Base-by-base conservation (phyloP, 2,113 vertebrate genomes). In the Apaloderma vittatum region DNA sequence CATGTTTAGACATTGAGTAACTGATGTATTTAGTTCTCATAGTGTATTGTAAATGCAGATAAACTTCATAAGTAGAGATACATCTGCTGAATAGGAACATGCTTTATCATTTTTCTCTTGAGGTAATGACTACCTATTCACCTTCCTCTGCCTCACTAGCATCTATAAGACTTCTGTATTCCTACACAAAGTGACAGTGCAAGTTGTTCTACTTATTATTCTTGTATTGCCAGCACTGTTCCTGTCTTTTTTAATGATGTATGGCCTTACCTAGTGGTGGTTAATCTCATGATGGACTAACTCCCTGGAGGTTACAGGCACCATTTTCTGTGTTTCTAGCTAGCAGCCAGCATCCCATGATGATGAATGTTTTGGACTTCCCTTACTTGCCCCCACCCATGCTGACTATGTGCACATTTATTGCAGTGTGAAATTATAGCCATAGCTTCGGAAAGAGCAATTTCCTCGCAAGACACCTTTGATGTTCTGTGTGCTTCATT, bases 261-360 rank as follows among this genome's bases (percentile, higher is more conserved):
- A 90, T 94, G 66, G 72, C 66, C 82, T 81, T 95, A 51, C 85
- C 71, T 62, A 61, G 67, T 32, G n/a, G 93, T 95, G 86, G 94
- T 94, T 97, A 94, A 96, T 98, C 91, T 98, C 93, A 95, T 96
- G 96, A 97, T 96, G 79, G 74, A 91, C 79, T 96, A 45, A 93
- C 80, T 97, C 95, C 87, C 77, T 86, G 77, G 75, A 95, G 95
- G 82, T 83, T 97, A 83, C n/a, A 95, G 78, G 63, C 73, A 94
- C 77, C 63, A 90, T 93, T 97, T 97, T 97, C 92, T 94, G 52
- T 93, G 58, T 71, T 90, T 96, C 74, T 88, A 94, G 73, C 79
- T 67, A 97, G 70, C 61, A 96, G 83, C 36, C 80, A 94, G 77
- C 80, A 89, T 96, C 95, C 88, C 32, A 52, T 23, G 48, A 26